Evolutionary conservation across 2,113 vertebrate genomes (phyloP), one percentile per base, ranked within the genome.

Genomic region (Lichenostomus cassidix): DNA sequence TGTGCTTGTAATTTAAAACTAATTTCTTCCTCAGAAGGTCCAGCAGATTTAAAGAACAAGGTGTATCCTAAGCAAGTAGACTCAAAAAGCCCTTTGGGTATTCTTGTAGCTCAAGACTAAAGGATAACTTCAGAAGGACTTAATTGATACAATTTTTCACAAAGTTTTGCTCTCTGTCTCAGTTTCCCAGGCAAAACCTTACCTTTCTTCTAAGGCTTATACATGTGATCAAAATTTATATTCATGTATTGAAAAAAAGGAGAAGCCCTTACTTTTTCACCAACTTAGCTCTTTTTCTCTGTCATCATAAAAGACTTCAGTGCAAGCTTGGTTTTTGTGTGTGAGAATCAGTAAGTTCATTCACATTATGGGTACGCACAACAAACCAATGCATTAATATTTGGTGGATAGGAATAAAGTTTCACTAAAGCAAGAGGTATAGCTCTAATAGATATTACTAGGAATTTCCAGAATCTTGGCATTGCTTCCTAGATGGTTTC

Each of bases 111-210:
- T 95, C 33, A 83, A 94, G 75, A 80, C 63, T 47, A 83, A 75
- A 89, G 55, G 24, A 56, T 49, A 85, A 91, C 71, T 94, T 96
- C 82, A 94, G 78, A 94, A 92, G 28, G 24, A 70, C 19, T 77
- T 92, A 76, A 82, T 15, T 80, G 27, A 77, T 63, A 49, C 55
- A 41, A 41, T 58, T 94, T 74, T 81, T 60, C 53, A 81, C 27
- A 49, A 52, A 47, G 22, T 35, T 92, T 92, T 47, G 22, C 31
- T 70, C n/a, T 65, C 20, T 5, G 4, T 58, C 49, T 69, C 41
- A 73, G 24, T 78, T 94, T 90, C 69, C 69, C 56, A 93, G n/a
- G 55, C 7, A 90, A 88, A 94, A 44, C 24, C 3, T 47, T 86
- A 70, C 22, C 50, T 74, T 94, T 33, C 64, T 60, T 81, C 41